Conservation (phyloP, 35 echinoderm and acorn worm genomes). For the Hemicentrotus pulcherrimus region DNA sequence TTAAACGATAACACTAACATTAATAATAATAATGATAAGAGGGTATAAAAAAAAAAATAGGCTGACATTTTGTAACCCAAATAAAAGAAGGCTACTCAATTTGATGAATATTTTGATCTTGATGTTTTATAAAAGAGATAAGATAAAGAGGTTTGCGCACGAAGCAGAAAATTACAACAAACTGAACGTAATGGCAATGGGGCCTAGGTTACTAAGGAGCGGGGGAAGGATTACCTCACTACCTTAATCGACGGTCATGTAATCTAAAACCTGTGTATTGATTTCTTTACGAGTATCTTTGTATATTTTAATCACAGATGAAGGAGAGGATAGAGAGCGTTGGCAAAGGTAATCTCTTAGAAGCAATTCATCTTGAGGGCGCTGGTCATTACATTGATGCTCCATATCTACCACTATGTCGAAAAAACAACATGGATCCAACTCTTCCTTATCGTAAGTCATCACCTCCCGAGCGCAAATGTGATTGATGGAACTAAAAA, state of each 20-base stretch:
- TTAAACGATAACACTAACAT: background rate
- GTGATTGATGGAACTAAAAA: too few relatives aligned
- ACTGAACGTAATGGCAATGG: background rate
- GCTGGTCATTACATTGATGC: slow-evolving; percentile 41
- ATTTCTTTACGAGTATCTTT: background rate
- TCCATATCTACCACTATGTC: slow-evolving; percentile 9
- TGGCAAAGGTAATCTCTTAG: slow-evolving; percentile 26
- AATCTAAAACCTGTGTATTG: background rate
- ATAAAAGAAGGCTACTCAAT: too few relatives aligned
- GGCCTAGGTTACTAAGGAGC: background rate
- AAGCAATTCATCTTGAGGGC: slow-evolving; percentile 11
- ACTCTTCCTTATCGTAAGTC: slow-evolving; percentile 12
- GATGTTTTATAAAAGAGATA: too few relatives aligned
- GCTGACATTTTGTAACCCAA: too few relatives aligned
- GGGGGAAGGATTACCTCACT: background rate
- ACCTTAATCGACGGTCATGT: background rate
- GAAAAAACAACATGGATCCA: slow-evolving; percentile 4
- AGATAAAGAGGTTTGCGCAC: too few relatives aligned
- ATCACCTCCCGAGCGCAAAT: background rate
- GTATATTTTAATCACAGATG: background rate
- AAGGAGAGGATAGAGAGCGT: slow-evolving; percentile 20
- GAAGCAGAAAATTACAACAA: background rate
- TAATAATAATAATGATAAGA: too few relatives aligned
- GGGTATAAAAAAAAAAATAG: too few relatives aligned
- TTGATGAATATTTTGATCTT: too few relatives aligned